Percentiles rank a stretch among this genome's conserved stretches.
These are phyloP conservation scores for Eucriotettix oculatus DNA, from an alignment of 2,888 invertebrate species.

Conservation along the genomic window DNA sequence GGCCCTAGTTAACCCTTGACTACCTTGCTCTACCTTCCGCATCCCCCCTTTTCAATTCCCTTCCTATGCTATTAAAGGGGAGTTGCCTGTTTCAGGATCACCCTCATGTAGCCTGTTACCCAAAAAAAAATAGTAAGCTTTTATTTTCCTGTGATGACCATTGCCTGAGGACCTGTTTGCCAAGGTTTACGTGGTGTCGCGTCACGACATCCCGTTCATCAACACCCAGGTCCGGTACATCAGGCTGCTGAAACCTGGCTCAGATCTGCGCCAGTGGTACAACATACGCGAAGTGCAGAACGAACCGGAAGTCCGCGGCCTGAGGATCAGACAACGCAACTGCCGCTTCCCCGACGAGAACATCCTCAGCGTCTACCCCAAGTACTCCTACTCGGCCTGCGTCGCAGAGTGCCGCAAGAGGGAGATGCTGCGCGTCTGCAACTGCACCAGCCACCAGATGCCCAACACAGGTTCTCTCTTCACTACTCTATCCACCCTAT, in stretches of 20 bases:
- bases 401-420: constrained; percentile 38
- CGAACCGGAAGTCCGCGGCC: constrained; percentile 48
- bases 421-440: constrained; percentile 31
- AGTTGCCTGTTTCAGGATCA: too few relatives aligned
- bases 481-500: too few relatives aligned
- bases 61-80: too few relatives aligned
- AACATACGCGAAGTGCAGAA: constrained; percentile 43
- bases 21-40: too few relatives aligned
- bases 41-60: too few relatives aligned
- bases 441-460: constrained; percentile 53
- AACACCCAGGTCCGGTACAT: constrained; percentile 4
- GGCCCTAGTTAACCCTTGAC: too few relatives aligned
- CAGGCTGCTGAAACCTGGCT: constrained; percentile 12
- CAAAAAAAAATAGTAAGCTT: too few relatives aligned
- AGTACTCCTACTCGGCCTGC: constrained; percentile 42
- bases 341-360: constrained; percentile 56
- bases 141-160: too few relatives aligned
- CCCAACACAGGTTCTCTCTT: constrained; percentile 39
- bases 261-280: constrained; percentile 19
- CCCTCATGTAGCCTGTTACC: too few relatives aligned
- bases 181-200: constrained; percentile 9
- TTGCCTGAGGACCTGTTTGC: too few relatives aligned
- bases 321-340: constrained; percentile 49
- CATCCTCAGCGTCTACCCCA: constrained; percentile 15
- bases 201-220: constrained; percentile 8